Conservation (phyloP, 1,140 invertebrate genomes). For the Aphelinus atriplicis region DNA sequence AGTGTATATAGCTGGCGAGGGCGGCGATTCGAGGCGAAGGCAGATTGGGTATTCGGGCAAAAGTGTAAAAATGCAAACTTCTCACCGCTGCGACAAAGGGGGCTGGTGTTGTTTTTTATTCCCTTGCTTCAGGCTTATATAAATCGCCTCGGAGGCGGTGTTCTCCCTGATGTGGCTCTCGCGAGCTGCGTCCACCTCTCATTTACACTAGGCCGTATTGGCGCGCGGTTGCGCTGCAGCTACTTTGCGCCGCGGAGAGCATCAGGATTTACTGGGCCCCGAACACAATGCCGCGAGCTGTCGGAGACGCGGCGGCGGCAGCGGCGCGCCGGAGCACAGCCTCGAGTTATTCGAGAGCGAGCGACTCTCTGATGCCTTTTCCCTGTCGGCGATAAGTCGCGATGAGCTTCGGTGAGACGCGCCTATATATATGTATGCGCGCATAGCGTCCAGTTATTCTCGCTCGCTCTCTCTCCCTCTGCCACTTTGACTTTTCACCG, state of each 20-base stretch:
- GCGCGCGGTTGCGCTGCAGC: slow-evolving; percentile 6
- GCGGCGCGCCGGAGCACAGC: slow-evolving; percentile 45
- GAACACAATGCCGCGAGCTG: slow-evolving; percentile 65
- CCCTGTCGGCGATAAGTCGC: no score
- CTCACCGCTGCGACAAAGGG: slow-evolving; percentile 48
- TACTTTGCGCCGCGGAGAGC: no score
- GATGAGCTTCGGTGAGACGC: no score
- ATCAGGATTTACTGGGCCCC: slow-evolving; percentile 61
- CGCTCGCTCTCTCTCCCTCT: no score
- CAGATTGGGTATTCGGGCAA: slow-evolving; percentile 45
- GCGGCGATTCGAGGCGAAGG: slow-evolving; percentile 37
- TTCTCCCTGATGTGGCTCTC: slow-evolving; percentile 1
- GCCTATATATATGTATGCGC: no score
- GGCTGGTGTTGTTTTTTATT: neutral
- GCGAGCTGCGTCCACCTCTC: slow-evolving; percentile 49
- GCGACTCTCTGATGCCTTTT: slow-evolving; percentile 19
- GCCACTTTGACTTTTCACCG: no score
- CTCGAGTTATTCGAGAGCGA: slow-evolving; percentile 52
- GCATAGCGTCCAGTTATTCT: no score
- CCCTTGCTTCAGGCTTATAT: neutral
- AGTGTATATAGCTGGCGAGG: neutral
- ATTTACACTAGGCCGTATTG: slow-evolving; percentile 59
- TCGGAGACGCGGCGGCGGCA: slow-evolving; percentile 51
- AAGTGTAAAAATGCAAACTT: slow-evolving; percentile 65
- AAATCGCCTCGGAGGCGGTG: neutral